These are phyloP conservation scores for Microcebus griseorufus DNA, from an alignment of 2,113 vertebrate species.

Conservation along the genomic window DNA sequence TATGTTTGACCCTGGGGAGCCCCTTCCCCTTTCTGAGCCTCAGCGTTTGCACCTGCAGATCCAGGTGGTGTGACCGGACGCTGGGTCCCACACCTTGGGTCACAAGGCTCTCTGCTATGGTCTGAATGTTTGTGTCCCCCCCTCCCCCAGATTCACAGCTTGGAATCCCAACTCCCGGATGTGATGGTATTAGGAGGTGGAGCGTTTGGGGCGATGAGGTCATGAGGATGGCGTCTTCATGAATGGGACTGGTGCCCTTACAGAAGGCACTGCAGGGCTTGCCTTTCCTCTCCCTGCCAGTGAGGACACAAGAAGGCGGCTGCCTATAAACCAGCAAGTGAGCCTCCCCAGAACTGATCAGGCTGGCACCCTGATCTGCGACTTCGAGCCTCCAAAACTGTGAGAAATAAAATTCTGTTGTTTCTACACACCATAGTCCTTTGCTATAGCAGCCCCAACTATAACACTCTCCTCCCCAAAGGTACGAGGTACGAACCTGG, in stretches of 20 bases:
- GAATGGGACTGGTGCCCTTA: neutral
- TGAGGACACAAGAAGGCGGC: neutral
- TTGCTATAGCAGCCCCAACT: neutral
- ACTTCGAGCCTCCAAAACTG: neutral
- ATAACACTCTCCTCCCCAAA: neutral
- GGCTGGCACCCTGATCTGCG: neutral
- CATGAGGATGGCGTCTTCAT: neutral
- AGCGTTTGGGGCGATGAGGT: neutral
- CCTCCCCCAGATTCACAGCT: fast-evolving
- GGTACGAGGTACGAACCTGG: neutral
- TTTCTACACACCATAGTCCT: neutral
- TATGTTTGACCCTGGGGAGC: neutral
- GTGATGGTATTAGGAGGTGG: neutral
- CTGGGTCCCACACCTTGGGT: neutral
- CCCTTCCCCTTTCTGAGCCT: neutral
- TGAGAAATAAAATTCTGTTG: neutral
- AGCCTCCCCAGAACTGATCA: neutral
- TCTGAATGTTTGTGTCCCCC: neutral
- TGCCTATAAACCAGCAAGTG: neutral
- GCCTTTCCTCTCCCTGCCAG: neutral
- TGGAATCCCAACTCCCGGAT: neutral
- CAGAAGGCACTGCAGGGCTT: neutral
- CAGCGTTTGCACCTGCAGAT: neutral
- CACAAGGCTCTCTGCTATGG: neutral
- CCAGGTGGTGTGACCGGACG: neutral